A percentile compares a stretch with the other conserved stretches of the same genome.
phyloP scores from a whole-genome alignment of 2,888 invertebrate species.

The Synergus laeviventris region DNA sequence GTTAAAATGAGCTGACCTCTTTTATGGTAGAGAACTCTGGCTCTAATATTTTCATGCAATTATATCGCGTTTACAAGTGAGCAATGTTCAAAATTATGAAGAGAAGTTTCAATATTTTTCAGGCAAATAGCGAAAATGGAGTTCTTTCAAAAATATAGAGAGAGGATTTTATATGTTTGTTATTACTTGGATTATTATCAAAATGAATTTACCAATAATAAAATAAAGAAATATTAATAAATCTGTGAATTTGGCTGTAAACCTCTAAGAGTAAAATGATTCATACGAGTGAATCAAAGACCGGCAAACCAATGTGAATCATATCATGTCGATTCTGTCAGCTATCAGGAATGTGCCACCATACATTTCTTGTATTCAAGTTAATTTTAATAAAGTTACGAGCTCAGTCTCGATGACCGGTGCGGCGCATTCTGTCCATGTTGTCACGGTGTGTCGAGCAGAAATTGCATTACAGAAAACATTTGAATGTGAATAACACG shows the following conservation, averaged over 20 bases:
- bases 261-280: neutral
- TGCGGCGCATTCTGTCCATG: slow-evolving; percentile 58
- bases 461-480: slow-evolving; percentile 68
- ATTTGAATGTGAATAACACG: slow-evolving; percentile 71
- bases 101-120: too few species aligned
- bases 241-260: too few species aligned
- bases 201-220: too few species aligned
- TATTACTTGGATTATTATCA: too few species aligned
- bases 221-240: too few species aligned
- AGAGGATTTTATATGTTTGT: neutral
- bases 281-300: slow-evolving; percentile 1
- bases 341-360: slow-evolving; percentile 27
- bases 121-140: neutral
- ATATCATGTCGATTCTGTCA: neutral
- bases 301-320: neutral
- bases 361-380: slow-evolving; percentile 48
- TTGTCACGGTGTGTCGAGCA: slow-evolving; percentile 57
- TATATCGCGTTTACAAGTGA: neutral
- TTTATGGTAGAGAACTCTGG: neutral
- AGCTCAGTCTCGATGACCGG: slow-evolving; percentile 36
- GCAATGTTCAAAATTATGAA: neutral
- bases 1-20: neutral
- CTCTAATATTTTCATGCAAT: slow-evolving; percentile 5
- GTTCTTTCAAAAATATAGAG: neutral
- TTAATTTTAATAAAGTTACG: slow-evolving; percentile 56